Evolutionary conservation across 2,113 vertebrate genomes (phyloP).

Genomic region (Agelaius phoeniceus): DNA sequence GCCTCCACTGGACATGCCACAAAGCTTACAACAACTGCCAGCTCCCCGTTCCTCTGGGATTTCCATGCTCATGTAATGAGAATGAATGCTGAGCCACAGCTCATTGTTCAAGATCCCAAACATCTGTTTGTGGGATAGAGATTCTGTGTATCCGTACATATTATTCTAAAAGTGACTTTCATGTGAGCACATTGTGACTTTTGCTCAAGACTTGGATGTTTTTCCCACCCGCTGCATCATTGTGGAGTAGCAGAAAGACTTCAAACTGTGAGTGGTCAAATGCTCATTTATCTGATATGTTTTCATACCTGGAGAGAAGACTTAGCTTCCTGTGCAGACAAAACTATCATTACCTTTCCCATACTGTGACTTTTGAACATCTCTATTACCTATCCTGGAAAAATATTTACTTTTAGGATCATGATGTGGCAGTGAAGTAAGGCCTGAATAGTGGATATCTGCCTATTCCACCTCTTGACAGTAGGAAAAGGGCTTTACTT

Average conservation of each 20-base stretch:
- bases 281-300: not conserved
- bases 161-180: not conserved
- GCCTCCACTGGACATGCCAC: not conserved
- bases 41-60: not conserved
- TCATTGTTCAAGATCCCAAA: not conserved
- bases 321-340: not conserved
- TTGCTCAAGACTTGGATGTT: not conserved
- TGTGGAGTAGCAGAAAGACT: not conserved
- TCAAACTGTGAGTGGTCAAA: not conserved
- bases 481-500: not conserved
- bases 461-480: not conserved
- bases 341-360: not conserved
- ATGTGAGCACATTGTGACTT: not conserved
- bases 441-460: not conserved
- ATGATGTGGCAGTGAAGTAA: not conserved
- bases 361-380: not conserved
- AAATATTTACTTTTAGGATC: not conserved
- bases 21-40: not conserved
- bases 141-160: not conserved
- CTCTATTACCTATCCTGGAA: not conserved
- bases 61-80: not conserved
- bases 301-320: not conserved
- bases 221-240: not conserved
- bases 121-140: constrained; percentile 21
- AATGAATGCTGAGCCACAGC: constrained; percentile 14